phyloP scores from a whole-genome alignment of 2,888 invertebrate species.

The Mythimna ferrago region DNA sequence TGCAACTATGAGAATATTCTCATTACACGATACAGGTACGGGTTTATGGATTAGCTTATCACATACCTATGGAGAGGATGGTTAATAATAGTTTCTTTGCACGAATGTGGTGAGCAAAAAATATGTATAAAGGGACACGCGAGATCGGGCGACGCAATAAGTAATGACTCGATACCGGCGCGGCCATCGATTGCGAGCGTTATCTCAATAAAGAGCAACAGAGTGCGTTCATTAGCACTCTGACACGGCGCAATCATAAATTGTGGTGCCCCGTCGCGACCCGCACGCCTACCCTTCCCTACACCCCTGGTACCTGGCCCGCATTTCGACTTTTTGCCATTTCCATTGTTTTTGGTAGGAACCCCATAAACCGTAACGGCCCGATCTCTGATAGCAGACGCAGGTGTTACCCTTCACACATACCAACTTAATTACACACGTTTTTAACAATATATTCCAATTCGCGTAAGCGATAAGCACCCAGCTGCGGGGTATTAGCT shows the following conservation, averaged over 20 bases:
- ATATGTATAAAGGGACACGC: constrained; percentile 84
- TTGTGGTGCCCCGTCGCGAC: constrained; percentile 88
- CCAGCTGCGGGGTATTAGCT: constrained; percentile 84
- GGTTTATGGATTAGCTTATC: constrained; percentile 82
- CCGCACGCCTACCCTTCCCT: constrained; percentile 84
- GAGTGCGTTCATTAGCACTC: constrained; percentile 90
- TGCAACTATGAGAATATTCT: constrained; percentile 70
- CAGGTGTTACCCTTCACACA: constrained; percentile 89
- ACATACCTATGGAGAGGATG: constrained; percentile 71
- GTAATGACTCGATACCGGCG: constrained; percentile 82
- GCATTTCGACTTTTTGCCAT: constrained; percentile 88
- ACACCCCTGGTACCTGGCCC: constrained; percentile 81
- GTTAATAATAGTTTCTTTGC: constrained; percentile 85
- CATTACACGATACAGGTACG: constrained; percentile 72
- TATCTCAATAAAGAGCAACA: constrained; percentile 90
- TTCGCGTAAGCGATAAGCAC: constrained; percentile 80
- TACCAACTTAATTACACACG: constrained; percentile 86
- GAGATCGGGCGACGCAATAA: constrained; percentile 84
- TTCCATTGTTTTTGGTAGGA: constrained; percentile 88
- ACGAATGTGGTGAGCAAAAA: constrained; percentile 82
- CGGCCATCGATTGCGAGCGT: constrained; percentile 85
- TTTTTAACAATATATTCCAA: constrained; percentile 84
- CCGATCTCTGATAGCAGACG: constrained; percentile 85
- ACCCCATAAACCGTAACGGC: constrained; percentile 87
- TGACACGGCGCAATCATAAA: constrained; percentile 90